Base-by-base conservation (phyloP, 53 echinoderm and acorn worm species). In the Hippasteria phrygiana region DNA sequence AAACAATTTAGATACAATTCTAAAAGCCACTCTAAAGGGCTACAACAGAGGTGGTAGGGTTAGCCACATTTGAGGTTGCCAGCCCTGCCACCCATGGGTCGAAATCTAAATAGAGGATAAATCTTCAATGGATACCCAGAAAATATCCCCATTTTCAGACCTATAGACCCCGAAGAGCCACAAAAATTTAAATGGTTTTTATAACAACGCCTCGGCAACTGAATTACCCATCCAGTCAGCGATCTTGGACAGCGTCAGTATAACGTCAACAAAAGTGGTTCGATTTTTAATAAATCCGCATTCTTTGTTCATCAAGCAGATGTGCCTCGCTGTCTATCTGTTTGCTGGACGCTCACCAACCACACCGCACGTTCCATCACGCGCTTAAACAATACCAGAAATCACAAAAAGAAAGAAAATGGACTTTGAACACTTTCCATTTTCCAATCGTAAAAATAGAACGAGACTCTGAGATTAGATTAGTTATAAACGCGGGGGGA, bases 251-350 rank as follows among this genome's bases (percentile, higher is more conserved):
- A 26, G 59, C 59, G 59, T 59, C 59, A 7, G 22, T 59, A 26
- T 67, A 35, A 75, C 75, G 48, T 75, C 29, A 51, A 75, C 75
- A 50, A 27, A 45, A 28, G 51, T 18, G 75, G 1, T 8, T 75
- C 47, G 75, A 75, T 75, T 75, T 51, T 14, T 51, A 53, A 51
- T 75, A 28, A 75, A 51, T 50, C 33, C 14, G 29, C 75, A 47
- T 75, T 75, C 37, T 43, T 74, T 0, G 26, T 45, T 28, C 16
- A 22, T 18, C 24, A 26, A 24, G 50, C 75, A 24, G 17, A 34
- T 75, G 43, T 22, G 75, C 12, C 51, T 42, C 48, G 33, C 17
- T 73, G 38, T 20, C 46, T 4, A 26, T 46, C 27, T 5, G 4
- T 13, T 33, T 31, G 12, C 47, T 27, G 48, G 4, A 3, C 10